Base-by-base conservation (phyloP, 2,113 vertebrate genomes). In the Silurus meridionalis region DNA sequence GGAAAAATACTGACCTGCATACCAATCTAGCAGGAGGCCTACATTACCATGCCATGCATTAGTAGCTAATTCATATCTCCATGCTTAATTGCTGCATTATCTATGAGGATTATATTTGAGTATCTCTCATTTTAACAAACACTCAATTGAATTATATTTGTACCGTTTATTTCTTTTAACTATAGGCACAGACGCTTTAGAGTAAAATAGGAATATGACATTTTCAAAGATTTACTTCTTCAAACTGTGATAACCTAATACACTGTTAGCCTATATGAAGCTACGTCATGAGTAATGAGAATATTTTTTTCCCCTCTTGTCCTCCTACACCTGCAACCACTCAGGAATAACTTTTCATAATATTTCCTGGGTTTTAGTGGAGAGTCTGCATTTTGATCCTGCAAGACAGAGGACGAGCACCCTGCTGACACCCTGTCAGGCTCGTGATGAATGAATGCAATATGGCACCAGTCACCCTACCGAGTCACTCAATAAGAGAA, bases 391-490 rank as follows among this genome's bases (percentile, higher is more conserved):
- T 71, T 83, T 67, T n/a, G n/a, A 67, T 58, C 52, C 66, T 21
- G 83, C 53, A 60, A 46, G 69, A 28, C 69, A 52, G 83, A 72
- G 86, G 81, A 94, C 91, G 85, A 89, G 89, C 92, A 86, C 89
- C 92, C 88, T 90, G 91, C 91, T 93, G 92, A 91, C 91, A 91
- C 84, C 89, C 91, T 90, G 92, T 89, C 89, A 86, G 61, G 19
- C 61, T 21, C 23, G 23, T 94, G 92, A 95, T 94, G 90, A 91
- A 94, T 92, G 93, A 91, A 87, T 86, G 90, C 84, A 92, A 91
- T 91, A 92, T 83, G 90, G 91, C 91, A 91, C 90, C 83, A 74
- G 90, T 91, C 90, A 88, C 89, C 91, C 90, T 17, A 82, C 87
- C 83, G 86, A 53, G 91, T 80, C 81, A 52, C 77, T 89, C 88